These are phyloP conservation scores for Sarcophaga bullata DNA, from an alignment of 1,140 invertebrate species.

Conservation along the genomic window DNA sequence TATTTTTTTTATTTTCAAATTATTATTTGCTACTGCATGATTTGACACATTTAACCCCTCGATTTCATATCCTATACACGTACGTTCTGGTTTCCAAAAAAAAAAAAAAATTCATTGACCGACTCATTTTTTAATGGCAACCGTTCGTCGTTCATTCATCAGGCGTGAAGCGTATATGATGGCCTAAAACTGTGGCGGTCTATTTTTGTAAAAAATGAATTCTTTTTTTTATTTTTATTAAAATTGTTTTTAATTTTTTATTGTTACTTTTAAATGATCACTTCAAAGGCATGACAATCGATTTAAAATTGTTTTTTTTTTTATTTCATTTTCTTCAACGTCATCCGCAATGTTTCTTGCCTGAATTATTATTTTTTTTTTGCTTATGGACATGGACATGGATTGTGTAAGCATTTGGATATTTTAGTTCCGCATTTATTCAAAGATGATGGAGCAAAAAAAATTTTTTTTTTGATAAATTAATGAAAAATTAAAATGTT, in stretches of 20 bases:
- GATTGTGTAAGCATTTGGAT: background rate
- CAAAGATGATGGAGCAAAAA: background rate
- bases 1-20: background rate
- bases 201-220: background rate
- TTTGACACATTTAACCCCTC: background rate
- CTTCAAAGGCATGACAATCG: constrained; percentile 20
- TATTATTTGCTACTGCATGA: constrained; percentile 18
- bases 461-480: background rate
- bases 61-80: background rate
- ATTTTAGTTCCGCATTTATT: constrained; percentile 11
- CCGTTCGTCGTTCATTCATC: background rate
- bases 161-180: background rate
- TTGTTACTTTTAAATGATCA: background rate
- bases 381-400: background rate
- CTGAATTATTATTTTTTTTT: background rate
- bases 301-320: background rate
- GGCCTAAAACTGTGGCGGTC: too few species aligned
- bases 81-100: too few species aligned
- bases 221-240: background rate
- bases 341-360: too few species aligned
- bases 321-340: too few species aligned
- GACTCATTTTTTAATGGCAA: too few species aligned
- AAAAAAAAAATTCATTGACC: too few species aligned
- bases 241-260: constrained; percentile 8
- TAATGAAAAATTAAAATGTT: too few species aligned